Evolutionary conservation across 2,113 vertebrate genomes (phyloP), one percentile per base, ranked within the genome.

Genomic region (Nansenia antarctica): DNA sequence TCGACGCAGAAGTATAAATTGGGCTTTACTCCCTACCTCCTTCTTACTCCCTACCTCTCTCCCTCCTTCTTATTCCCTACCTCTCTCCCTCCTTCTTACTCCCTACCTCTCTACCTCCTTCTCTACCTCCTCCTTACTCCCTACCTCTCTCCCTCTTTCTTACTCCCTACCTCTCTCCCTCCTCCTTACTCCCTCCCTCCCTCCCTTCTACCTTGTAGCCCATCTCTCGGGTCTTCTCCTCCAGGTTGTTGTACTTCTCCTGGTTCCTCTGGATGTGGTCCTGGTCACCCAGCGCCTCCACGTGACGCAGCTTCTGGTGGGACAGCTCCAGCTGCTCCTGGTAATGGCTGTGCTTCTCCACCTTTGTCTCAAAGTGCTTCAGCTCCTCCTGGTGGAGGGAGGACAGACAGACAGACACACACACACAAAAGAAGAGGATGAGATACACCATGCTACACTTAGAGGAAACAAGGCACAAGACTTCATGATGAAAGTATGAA

Each of bases 341-440:
- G 81, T 97, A 99, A 79, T 99, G 98, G 71, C 91, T 94, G 75
- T 98, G 97, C 79, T 99, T 99, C 76, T 98, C 96, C 24, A 99
- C 94, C 72, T 98, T 98, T 63, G 93, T 94, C 86, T 99, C 96
- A 0, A 99, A 99, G 83, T 99, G 98, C 70, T 80, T 94, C 53
- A 99, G 93, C 80, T 99, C 98, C 77, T 98, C 97, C 97, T 99
- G 59, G 53, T 77, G 3, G 26, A 47, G 18, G 60, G 14, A 30
- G 29, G n/a, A 32, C 5, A 60, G 34, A 60, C 35, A 24, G 27
- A 22, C 35, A 47, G 0, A 3, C 62, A 62, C 27, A 57, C 22
- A 42, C 7, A 65, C 15, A 49, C 12, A 58, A 2, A 15, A 9
- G 15, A 26, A 27, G 9, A 39, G 27, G 8, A n/a, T n/a, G n/a